These are phyloP conservation scores for Sceliomorpha sp. DNA, from an alignment of 2,888 invertebrate species.

Conservation along the genomic window DNA sequence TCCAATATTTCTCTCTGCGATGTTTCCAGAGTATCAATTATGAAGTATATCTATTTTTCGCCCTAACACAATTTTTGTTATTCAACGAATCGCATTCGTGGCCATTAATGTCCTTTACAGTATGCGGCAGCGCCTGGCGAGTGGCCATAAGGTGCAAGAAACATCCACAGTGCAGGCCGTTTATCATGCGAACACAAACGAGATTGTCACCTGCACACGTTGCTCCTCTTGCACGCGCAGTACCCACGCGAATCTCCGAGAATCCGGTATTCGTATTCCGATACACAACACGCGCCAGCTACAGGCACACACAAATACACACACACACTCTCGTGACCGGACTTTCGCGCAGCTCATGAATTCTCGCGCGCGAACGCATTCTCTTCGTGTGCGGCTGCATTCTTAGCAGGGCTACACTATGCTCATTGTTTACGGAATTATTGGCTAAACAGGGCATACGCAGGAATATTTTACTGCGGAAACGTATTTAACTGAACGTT, in stretches of 20 bases:
- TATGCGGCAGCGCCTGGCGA: slow-evolving; percentile 36
- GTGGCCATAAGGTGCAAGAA: slow-evolving; percentile 63
- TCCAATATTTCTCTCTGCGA: too few relatives aligned
- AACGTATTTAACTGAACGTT: slow-evolving; percentile 1
- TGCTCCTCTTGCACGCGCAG: slow-evolving; percentile 22
- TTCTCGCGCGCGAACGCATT: slow-evolving; percentile 49
- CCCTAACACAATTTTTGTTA: too few relatives aligned
- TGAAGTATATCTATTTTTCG: too few relatives aligned
- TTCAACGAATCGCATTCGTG: slow-evolving; percentile 6
- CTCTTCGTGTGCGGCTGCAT: slow-evolving; percentile 52
- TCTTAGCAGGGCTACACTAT: slow-evolving; percentile 36
- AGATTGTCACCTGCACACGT: slow-evolving; percentile 71
- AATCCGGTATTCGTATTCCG: slow-evolving; percentile 44
- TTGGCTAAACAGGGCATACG: slow-evolving; percentile 54
- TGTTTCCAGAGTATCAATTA: too few relatives aligned
- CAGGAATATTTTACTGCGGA: slow-evolving; percentile 18
- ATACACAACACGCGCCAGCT: slow-evolving; percentile 25
- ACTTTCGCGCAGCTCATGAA: slow-evolving; percentile 47
- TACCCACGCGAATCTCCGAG: slow-evolving; percentile 46
- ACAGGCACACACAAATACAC: slow-evolving; percentile 27
- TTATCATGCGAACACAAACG: slow-evolving; percentile 71
- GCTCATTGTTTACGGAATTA: slow-evolving; percentile 67
- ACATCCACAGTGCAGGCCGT: slow-evolving; percentile 61
- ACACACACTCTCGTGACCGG: slow-evolving; percentile 28
- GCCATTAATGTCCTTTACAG: slow-evolving; percentile 26